Evolutionary conservation across 2,797 vertebrate genomes (phyloP).

Genomic region (Onychomys torridus): DNA sequence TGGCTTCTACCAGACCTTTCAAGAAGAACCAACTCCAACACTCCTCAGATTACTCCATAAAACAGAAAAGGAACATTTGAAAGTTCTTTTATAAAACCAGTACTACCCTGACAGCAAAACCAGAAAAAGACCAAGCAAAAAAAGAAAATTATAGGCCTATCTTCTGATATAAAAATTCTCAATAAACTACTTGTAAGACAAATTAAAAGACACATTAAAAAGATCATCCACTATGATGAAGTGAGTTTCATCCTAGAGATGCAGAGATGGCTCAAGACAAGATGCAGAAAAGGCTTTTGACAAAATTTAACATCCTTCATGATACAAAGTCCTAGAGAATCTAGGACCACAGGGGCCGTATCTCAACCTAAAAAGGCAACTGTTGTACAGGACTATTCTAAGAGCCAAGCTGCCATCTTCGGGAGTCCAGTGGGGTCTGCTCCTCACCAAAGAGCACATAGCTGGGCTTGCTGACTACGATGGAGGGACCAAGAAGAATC

Average conservation of each 20-base stretch:
- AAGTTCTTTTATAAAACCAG: neutral
- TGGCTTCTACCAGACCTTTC: neutral
- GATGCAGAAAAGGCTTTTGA: neutral
- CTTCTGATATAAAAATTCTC: neutral
- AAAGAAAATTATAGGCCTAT: neutral
- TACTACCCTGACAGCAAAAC: neutral
- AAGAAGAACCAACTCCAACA: neutral
- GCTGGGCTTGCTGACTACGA: neutral
- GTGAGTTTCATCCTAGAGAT: neutral
- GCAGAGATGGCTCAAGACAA: neutral
- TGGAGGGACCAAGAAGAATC: neutral
- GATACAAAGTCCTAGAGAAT: neutral
- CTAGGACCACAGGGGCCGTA: neutral
- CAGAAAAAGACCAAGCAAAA: neutral
- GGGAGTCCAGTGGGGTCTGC: neutral
- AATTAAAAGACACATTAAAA: neutral
- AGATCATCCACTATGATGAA: neutral
- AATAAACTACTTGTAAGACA: neutral
- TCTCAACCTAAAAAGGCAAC: neutral
- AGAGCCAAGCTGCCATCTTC: neutral
- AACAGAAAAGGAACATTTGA: constrained; percentile 22
- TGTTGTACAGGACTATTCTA: neutral
- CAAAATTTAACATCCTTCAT: neutral
- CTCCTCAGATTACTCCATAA: neutral
- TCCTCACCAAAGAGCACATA: neutral